These are phyloP conservation scores for Podargus strigoides DNA, from an alignment of 2,797 vertebrate species.

Conservation along the genomic window DNA sequence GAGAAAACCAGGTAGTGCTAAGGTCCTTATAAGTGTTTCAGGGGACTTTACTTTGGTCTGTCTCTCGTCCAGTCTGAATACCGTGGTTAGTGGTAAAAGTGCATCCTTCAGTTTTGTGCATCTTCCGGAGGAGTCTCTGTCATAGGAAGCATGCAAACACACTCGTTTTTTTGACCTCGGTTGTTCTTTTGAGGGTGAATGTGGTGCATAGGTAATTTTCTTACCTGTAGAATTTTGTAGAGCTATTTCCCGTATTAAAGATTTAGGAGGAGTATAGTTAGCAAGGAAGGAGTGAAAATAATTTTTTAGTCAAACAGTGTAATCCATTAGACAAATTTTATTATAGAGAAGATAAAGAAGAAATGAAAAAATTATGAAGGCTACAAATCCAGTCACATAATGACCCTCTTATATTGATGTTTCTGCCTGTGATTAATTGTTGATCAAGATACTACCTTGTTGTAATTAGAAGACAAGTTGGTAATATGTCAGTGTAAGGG, in stretches of 20 bases:
- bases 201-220: neutral
- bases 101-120: neutral
- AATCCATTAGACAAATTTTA: neutral
- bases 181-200: neutral
- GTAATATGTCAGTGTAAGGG: slow-evolving; percentile 19
- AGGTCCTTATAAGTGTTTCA: neutral
- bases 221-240: neutral
- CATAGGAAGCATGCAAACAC: neutral
- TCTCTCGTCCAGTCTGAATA: neutral
- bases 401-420: slow-evolving; percentile 23
- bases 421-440: slow-evolving; percentile 38
- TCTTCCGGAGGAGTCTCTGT: neutral
- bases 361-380: neutral
- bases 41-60: neutral
- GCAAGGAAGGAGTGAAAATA: neutral
- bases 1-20: neutral
- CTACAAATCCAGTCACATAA: slow-evolving; percentile 20
- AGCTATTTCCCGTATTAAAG: neutral
- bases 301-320: neutral
- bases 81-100: neutral
- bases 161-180: neutral
- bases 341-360: neutral
- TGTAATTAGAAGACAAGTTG: slow-evolving; percentile 61
- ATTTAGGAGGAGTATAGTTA: neutral
- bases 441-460: slow-evolving; percentile 28